phyloP scores from a whole-genome alignment of 2,888 invertebrate species.

The Melinaea menophilus region DNA sequence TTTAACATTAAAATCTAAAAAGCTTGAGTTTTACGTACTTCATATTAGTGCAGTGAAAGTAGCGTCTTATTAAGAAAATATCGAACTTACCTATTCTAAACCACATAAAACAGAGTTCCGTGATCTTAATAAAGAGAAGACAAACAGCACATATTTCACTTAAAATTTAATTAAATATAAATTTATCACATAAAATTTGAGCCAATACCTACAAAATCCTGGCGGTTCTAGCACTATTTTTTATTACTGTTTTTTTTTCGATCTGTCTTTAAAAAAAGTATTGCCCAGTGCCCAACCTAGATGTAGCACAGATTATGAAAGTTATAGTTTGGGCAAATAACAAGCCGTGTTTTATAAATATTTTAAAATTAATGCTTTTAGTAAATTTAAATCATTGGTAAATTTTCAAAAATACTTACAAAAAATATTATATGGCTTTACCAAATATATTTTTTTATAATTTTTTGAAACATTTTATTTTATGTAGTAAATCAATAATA shows the following conservation, averaged over 20 bases:
- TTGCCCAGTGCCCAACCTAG: slow-evolving; percentile 3
- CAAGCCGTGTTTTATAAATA: too few relatives aligned
- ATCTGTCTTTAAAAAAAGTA: neutral
- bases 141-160: slow-evolving; percentile 1
- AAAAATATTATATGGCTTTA: too few relatives aligned
- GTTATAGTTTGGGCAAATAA: too few relatives aligned
- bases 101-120: neutral
- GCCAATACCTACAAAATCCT: slow-evolving; percentile 8
- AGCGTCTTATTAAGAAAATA: slow-evolving; percentile 15
- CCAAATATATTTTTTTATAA: too few relatives aligned
- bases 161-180: slow-evolving; percentile 2
- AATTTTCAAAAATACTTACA: too few relatives aligned
- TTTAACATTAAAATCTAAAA: slow-evolving; percentile 5
- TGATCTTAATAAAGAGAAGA: neutral
- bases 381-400: too few relatives aligned
- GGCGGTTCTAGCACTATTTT: slow-evolving; percentile 8
- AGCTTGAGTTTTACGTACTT: slow-evolving; percentile 15
- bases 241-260: slow-evolving; percentile 1
- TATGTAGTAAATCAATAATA: too few relatives aligned
- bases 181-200: slow-evolving; percentile 1
- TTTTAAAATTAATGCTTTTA: too few relatives aligned
- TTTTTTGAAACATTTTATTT: too few relatives aligned
- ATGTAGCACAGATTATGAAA: neutral
- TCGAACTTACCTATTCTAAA: slow-evolving; percentile 17
- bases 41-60: slow-evolving; percentile 27